Evolutionary conservation across 2,113 vertebrate genomes (phyloP), one percentile per base, ranked within the genome.

Genomic region (Solea solea): DNA sequence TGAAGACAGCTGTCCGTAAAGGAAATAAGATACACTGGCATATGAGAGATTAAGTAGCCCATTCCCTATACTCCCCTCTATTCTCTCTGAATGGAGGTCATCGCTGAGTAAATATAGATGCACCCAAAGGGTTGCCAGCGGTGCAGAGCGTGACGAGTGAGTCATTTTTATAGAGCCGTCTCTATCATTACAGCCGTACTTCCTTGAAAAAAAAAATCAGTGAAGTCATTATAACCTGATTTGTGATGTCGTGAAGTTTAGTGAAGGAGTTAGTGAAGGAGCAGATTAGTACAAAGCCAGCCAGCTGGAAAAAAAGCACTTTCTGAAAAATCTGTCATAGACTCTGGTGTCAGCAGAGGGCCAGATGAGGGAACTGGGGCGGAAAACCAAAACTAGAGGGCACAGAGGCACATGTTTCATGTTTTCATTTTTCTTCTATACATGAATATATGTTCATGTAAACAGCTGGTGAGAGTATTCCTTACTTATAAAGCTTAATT

Each of bases 71-170:
- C 41, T 25, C 5, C 27, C 3, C 34, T 82, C 65, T 53, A 13
- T 64, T 68, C 63, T 76, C 10, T 25, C 44, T 58, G 67, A 72
- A 25, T 63, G 70, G 82, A 88, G 76, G 76, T 87, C 80, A 86
- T 67, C 9, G 5, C 55, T 42, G 78, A 58, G 58, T 88, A 88
- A 86, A 90, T 84, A 86, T 85, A 92, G 82, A 86, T 78, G n/a
- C 74, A 82, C 49, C 74, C 73, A 68, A 69, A 84, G 76, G 69
- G 79, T 80, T 10, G 34, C 56, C 73, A 72, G 69, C 58, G 58
- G 74, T 25, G 71, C 64, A 78, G 40, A 71, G 80, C 50, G 51
- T 81, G 73, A 77, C 85, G 58, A 59, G 46, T 40, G 54, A 65
- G 64, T 71, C 46, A 62, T 71, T 74, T 79, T 72, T 71, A 75